Percentiles rank a stretch among this genome's conserved stretches.
Conservation (phyloP, 1,140 invertebrate genomes). For the Sarcophaga peregrina region DNA sequence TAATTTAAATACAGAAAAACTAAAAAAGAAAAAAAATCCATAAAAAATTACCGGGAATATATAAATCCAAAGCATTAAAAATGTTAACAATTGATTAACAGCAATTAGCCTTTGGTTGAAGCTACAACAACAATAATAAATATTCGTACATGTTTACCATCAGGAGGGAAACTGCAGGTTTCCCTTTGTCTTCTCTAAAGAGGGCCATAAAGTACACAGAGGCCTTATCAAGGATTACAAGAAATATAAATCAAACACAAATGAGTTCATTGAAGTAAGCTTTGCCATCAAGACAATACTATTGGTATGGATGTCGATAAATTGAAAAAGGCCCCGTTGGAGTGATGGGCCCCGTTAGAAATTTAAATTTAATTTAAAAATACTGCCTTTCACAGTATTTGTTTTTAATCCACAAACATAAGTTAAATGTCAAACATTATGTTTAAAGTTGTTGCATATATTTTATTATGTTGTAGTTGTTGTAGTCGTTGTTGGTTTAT, state of each 20-base stretch:
- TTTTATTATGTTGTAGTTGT: too few relatives aligned
- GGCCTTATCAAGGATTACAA: not conserved
- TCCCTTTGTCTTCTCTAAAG: not conserved
- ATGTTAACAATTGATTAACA: slow-evolving; percentile 40
- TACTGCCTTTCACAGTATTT: too few relatives aligned
- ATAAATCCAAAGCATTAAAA: slow-evolving; percentile 33
- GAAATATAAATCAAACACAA: not conserved
- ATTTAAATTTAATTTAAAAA: too few relatives aligned
- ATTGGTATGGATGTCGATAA: too few relatives aligned
- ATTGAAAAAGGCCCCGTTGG: too few relatives aligned
- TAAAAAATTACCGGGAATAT: not conserved
- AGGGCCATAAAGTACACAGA: not conserved
- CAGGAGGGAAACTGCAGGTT: not conserved
- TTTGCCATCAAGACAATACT: not conserved
- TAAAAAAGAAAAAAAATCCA: slow-evolving; percentile 11
- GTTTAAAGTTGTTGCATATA: not conserved
- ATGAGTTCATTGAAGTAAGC: not conserved
- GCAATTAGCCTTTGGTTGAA: slow-evolving; percentile 36
- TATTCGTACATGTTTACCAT: not conserved
- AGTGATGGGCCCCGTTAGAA: too few relatives aligned
- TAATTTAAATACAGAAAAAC: slow-evolving; percentile 8
- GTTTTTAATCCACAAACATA: not conserved
- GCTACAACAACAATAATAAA: slow-evolving; percentile 25
- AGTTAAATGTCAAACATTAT: not conserved
- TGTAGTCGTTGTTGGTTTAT: too few relatives aligned